Percentiles rank a stretch among this genome's conserved stretches.
Evolutionary conservation across 2,888 invertebrate genomes (phyloP).

Genomic region (Hydrotaea diabolus): DNA sequence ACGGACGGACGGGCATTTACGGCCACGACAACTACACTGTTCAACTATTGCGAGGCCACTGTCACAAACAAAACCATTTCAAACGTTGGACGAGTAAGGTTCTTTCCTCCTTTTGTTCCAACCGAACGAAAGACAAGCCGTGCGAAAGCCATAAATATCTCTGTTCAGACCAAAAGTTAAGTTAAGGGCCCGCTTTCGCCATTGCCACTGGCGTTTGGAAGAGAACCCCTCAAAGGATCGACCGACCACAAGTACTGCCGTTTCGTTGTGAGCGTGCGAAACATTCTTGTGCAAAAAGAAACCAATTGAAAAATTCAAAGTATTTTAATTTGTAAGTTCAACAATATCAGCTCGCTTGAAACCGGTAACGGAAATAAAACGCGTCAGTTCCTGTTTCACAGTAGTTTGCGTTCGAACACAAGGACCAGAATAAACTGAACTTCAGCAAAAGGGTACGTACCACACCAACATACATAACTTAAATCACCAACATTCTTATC

Average conservation of each 20-base stretch:
- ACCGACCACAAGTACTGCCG: constrained; percentile 12
- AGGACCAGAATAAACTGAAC: neutral
- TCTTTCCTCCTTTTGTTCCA: constrained; percentile 33
- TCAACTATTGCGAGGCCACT: constrained; percentile 57
- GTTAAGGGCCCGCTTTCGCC: neutral
- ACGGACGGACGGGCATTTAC: constrained; percentile 12
- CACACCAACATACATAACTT: neutral
- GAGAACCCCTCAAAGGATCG: constrained; percentile 53
- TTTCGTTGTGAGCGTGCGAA: neutral
- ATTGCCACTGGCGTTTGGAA: constrained; percentile 21
- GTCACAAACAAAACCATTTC: constrained; percentile 55
- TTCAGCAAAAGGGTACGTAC: constrained; percentile 28
- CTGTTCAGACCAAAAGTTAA: constrained; percentile 2
- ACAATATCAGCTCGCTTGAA: constrained; percentile 5
- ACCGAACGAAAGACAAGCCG: constrained; percentile 13
- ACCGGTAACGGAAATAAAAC: constrained; percentile 35
- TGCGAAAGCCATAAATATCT: constrained; percentile 38
- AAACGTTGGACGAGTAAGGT: constrained; percentile 66
- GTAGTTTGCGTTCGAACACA: neutral
- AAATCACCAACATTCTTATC: neutral
- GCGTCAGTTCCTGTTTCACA: constrained; percentile 13
- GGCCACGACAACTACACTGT: constrained; percentile 45
- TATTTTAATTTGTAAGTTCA: neutral
- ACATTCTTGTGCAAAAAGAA: neutral
- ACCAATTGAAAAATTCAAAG: neutral